Evolutionary conservation across 2,113 vertebrate species (phyloP).

Genomic region (Halichoerus grypus): DNA sequence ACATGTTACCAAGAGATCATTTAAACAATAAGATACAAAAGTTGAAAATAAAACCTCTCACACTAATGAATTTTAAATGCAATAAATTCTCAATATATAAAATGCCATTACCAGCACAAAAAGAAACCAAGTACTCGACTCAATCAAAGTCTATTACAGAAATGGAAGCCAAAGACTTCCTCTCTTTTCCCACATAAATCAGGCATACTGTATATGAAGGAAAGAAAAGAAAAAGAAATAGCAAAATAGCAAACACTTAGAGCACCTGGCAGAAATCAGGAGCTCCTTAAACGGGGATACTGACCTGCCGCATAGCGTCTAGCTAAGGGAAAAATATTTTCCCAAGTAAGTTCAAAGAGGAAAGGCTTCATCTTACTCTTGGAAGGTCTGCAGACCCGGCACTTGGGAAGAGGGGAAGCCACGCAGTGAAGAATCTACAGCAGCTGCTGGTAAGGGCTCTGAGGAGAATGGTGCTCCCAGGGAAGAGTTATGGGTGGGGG

Average conservation of each 20-base stretch:
- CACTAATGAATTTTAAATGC: neutral
- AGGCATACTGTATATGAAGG: neutral
- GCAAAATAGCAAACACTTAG: neutral
- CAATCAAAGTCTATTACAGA: neutral
- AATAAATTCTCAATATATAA: neutral
- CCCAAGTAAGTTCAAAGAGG: neutral
- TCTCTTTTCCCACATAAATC: neutral
- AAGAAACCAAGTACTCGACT: neutral
- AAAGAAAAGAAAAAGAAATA: neutral
- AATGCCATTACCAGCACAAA: neutral
- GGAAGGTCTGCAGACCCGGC: neutral
- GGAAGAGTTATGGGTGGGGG: neutral
- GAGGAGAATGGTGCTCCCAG: fast-evolving
- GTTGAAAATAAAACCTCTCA: neutral
- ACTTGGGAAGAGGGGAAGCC: fast-evolving
- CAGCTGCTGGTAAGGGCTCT: too few species aligned
- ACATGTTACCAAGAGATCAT: neutral
- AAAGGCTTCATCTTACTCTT: neutral
- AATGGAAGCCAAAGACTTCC: neutral
- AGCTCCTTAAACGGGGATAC: neutral
- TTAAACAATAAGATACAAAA: neutral
- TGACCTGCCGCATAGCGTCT: neutral
- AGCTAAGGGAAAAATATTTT: neutral
- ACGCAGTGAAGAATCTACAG: fast-evolving
- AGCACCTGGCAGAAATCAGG: neutral